These are phyloP conservation scores for Malthinus seriepunctatus DNA, from an alignment of 2,888 invertebrate species.

Conservation along the genomic window DNA sequence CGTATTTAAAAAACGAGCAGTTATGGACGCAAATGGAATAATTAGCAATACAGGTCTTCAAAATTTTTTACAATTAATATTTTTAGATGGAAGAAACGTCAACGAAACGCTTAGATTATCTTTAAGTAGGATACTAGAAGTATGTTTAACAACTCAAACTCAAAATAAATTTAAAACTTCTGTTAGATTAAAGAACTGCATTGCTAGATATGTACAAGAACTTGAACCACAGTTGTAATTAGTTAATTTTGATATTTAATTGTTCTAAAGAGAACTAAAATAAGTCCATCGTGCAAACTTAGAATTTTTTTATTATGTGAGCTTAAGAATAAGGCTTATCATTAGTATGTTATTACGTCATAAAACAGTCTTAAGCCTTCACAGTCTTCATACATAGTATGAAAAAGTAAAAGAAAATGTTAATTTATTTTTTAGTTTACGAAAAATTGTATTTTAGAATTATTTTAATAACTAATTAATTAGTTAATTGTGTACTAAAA, in stretches of 20 bases:
- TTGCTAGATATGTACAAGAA: conserved; percentile 8
- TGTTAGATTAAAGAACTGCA: conserved; percentile 9
- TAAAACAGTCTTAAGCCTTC: no score
- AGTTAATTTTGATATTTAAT: background rate
- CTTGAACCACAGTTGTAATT: conserved; percentile 1
- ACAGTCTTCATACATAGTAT: no score
- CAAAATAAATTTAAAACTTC: conserved; percentile 3
- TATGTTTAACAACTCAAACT: background rate
- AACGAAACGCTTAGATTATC: background rate
- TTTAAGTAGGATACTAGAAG: background rate
- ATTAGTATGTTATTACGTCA: no score
- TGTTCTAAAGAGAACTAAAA: no score
- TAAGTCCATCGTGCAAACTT: no score
- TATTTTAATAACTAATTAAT: no score
- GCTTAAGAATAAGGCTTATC: no score
- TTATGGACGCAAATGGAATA: conserved; percentile 3
- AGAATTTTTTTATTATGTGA: no score
- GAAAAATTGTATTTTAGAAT: no score
- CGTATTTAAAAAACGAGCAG: conserved; percentile 9
- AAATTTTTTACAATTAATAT: conserved; percentile 5
- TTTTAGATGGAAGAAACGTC: background rate
- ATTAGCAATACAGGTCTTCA: background rate
- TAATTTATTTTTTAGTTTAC: no score
- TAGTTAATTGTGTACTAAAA: no score
- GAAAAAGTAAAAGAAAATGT: no score